phyloP scores from a whole-genome alignment of 1,140 invertebrate species.

The Macrobrachium rosenbergii region DNA sequence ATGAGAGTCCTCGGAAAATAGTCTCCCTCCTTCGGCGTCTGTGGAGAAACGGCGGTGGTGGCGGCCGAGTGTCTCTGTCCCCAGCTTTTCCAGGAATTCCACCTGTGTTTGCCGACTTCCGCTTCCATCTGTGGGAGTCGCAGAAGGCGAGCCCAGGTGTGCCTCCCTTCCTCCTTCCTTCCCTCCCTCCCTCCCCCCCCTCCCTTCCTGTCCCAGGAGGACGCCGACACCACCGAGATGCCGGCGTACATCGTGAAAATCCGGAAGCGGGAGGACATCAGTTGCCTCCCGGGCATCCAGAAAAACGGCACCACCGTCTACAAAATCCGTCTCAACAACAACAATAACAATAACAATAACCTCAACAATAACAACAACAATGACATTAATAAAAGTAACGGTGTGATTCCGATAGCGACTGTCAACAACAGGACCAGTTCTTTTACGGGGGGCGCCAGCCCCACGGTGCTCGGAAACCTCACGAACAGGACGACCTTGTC shows the following conservation, averaged over 20 bases:
- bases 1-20: too few relatives aligned
- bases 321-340: slow-evolving; percentile 52
- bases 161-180: neutral
- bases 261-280: slow-evolving; percentile 40
- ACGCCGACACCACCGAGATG: slow-evolving; percentile 9
- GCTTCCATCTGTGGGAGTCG: too few relatives aligned
- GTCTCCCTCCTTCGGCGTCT: too few relatives aligned
- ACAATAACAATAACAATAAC: slow-evolving; percentile 38
- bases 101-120: too few relatives aligned
- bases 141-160: neutral
- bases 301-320: slow-evolving; percentile 51
- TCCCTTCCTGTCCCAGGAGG: neutral
- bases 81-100: too few relatives aligned
- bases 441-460: neutral
- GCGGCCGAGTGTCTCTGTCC: too few relatives aligned
- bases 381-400: neutral
- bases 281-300: slow-evolving; percentile 33
- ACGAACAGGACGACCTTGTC: neutral
- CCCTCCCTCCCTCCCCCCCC: neutral
- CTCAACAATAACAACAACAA: slow-evolving; percentile 14
- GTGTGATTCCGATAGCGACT: neutral
- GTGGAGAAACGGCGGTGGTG: too few relatives aligned
- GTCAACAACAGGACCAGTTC: neutral
- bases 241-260: slow-evolving; percentile 54
- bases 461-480: too few relatives aligned